These are phyloP conservation scores for Mycalesis mineus DNA, from an alignment of 2,888 invertebrate species.

Conservation along the genomic window DNA sequence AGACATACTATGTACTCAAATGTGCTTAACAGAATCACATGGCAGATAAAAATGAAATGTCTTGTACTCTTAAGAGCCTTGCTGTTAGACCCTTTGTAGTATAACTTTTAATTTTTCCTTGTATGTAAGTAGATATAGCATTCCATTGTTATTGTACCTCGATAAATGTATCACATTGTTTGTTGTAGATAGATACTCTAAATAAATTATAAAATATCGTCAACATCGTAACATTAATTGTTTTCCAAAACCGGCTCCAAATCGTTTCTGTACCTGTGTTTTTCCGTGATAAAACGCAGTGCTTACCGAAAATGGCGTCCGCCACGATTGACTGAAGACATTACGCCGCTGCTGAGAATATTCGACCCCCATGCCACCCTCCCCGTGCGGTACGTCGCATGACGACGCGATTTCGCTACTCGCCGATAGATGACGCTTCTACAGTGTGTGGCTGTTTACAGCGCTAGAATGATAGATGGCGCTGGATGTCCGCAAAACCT, in stretches of 20 bases:
- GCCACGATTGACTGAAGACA: slow-evolving; percentile 87
- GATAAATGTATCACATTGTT: slow-evolving; percentile 32
- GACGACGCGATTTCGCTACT: slow-evolving; percentile 46
- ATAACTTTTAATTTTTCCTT: slow-evolving; percentile 31
- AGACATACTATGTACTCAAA: too few relatives aligned
- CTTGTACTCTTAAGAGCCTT: slow-evolving; percentile 4
- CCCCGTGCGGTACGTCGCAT: slow-evolving; percentile 72
- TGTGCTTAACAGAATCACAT: neutral
- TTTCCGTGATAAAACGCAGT: slow-evolving; percentile 67
- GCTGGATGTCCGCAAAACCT: slow-evolving; percentile 31
- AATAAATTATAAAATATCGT: slow-evolving; percentile 12
- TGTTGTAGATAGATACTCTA: slow-evolving; percentile 42
- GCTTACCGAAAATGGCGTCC: slow-evolving; percentile 90
- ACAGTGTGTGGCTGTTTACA: slow-evolving; percentile 27
- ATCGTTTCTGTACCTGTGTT: slow-evolving; percentile 37
- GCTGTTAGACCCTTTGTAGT: slow-evolving; percentile 34
- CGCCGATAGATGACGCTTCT: slow-evolving; percentile 66
- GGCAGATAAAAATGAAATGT: slow-evolving; percentile 20
- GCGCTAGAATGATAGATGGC: slow-evolving; percentile 54
- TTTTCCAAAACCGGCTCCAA: slow-evolving; percentile 13
- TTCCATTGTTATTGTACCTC: slow-evolving; percentile 16
- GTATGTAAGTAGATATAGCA: slow-evolving; percentile 26
- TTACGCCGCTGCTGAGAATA: slow-evolving; percentile 86
- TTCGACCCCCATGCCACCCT: slow-evolving; percentile 85
- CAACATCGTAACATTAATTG: slow-evolving; percentile 7